Percentiles rank a stretch among this genome's conserved stretches.
Evolutionary conservation across 2,888 invertebrate species (phyloP).

Genomic region (Choreutis nemorana): DNA sequence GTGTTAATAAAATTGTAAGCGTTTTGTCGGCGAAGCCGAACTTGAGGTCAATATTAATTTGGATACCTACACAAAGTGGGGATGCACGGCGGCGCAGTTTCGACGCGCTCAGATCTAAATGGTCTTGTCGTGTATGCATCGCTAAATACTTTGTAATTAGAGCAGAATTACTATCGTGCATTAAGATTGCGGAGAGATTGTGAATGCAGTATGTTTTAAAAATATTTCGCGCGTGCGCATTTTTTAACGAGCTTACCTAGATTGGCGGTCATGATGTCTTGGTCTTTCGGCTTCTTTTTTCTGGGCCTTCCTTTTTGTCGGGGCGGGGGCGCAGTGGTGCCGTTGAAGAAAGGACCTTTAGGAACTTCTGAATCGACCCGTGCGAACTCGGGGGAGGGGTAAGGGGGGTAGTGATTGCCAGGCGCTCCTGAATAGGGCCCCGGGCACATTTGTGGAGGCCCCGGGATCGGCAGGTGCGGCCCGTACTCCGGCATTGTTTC

Average conservation of each 20-base stretch:
- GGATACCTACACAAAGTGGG: slow-evolving; percentile 23
- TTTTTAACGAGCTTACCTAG: slow-evolving; percentile 70
- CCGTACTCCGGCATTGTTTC: slow-evolving; percentile 66
- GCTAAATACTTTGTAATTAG: slow-evolving; percentile 14
- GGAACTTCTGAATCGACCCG: slow-evolving; percentile 55
- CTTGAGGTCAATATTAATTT: slow-evolving; percentile 24
- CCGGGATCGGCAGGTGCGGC: slow-evolving; percentile 63
- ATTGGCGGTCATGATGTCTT: slow-evolving; percentile 85
- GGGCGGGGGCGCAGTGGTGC: slow-evolving; percentile 68
- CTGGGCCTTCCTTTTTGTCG: slow-evolving; percentile 92
- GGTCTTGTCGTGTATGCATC: slow-evolving; percentile 7
- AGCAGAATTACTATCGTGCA: slow-evolving; percentile 7
- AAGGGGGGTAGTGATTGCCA: slow-evolving; percentile 58
- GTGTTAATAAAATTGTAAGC: slow-evolving; percentile 63
- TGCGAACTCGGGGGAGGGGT: slow-evolving; percentile 67
- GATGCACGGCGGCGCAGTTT: slow-evolving; percentile 16
- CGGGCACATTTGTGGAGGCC: slow-evolving; percentile 65
- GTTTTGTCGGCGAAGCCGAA: slow-evolving; percentile 50
- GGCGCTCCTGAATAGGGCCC: slow-evolving; percentile 60
- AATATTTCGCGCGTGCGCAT: slow-evolving; percentile 11
- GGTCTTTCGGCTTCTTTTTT: slow-evolving; percentile 91
- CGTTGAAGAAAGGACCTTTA: slow-evolving; percentile 68
- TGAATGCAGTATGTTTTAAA: not conserved
- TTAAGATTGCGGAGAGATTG: slow-evolving; percentile 2
- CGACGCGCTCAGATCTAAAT: slow-evolving; percentile 9